phyloP scores from a whole-genome alignment of 2,888 invertebrate genomes.

The Lasioglossum villosulum region DNA sequence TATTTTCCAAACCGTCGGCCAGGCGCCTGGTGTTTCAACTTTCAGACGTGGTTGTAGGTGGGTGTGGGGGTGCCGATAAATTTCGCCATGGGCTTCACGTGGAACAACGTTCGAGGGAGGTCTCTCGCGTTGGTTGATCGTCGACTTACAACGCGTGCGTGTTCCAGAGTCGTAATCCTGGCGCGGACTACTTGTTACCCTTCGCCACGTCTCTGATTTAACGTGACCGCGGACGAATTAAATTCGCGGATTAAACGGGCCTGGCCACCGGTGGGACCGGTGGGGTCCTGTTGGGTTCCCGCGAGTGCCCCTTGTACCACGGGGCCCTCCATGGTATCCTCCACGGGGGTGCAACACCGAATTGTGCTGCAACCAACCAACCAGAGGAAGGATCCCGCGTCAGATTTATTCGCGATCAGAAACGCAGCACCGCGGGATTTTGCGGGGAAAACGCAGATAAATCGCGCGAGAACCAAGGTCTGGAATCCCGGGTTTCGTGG shows the following conservation, averaged over 20 bases:
- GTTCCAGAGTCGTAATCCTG: slow-evolving; percentile 82
- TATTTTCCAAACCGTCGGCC: not conserved
- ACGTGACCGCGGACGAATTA: slow-evolving; percentile 81
- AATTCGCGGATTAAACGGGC: slow-evolving; percentile 70
- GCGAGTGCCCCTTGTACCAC: slow-evolving; percentile 49
- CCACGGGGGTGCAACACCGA: slow-evolving; percentile 1
- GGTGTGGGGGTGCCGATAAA: slow-evolving; percentile 62
- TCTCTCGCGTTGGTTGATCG: slow-evolving; percentile 45
- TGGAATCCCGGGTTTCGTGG: slow-evolving; percentile 19
- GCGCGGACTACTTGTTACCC: slow-evolving; percentile 83
- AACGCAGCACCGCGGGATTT: slow-evolving; percentile 3
- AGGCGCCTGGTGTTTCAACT: not conserved
- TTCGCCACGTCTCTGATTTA: slow-evolving; percentile 82
- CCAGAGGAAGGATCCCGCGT: not conserved
- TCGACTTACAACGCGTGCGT: slow-evolving; percentile 82
- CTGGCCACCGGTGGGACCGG: slow-evolving; percentile 25
- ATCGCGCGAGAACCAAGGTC: not conserved
- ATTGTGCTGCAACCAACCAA: slow-evolving; percentile 1
- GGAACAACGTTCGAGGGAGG: slow-evolving; percentile 68
- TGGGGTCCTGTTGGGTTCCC: slow-evolving; percentile 8
- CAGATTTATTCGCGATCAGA: slow-evolving; percentile 28
- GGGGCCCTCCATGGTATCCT: not conserved
- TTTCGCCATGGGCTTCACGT: slow-evolving; percentile 56
- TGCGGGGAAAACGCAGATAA: slow-evolving; percentile 30
- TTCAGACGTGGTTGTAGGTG: not conserved